phyloP scores from a whole-genome alignment of 2,888 invertebrate species.

The Mayetiola destructor region DNA sequence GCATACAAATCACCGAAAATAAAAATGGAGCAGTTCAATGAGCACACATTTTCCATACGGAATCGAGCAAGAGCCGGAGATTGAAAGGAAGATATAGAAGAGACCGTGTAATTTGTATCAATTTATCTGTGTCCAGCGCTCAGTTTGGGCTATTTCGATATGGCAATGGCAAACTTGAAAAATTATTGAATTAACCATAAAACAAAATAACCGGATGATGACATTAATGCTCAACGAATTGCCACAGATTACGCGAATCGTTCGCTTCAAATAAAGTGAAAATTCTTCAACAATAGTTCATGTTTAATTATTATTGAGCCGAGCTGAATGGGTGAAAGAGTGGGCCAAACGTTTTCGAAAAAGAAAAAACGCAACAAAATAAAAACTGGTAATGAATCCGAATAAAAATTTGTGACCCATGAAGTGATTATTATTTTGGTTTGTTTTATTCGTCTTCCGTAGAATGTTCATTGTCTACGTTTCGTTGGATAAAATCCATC shows the following conservation, averaged over 20 bases:
- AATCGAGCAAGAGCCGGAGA: too few species aligned
- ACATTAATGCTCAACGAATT: conserved; percentile 6
- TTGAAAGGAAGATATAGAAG: too few species aligned
- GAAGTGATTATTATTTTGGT: neutral
- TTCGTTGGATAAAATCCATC: neutral
- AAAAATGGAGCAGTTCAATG: too few species aligned
- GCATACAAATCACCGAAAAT: too few species aligned
- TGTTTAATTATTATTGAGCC: too few species aligned
- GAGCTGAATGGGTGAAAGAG: neutral
- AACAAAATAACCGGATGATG: conserved; percentile 12
- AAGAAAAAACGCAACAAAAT: neutral
- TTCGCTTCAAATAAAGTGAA: neutral
- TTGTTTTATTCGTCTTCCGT: neutral
- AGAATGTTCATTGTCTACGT: too few species aligned
- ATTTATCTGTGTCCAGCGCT: too few species aligned
- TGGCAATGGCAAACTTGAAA: too few species aligned
- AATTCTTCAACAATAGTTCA: too few species aligned
- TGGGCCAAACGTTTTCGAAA: neutral
- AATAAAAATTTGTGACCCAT: neutral
- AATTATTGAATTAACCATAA: conserved; percentile 10
- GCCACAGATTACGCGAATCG: conserved; percentile 2
- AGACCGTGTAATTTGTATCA: too few species aligned
- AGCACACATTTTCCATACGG: too few species aligned
- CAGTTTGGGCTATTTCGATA: too few species aligned
- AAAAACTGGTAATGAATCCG: neutral